These are phyloP conservation scores for Platanista minor DNA, from an alignment of 2,113 vertebrate species.

Conservation along the genomic window DNA sequence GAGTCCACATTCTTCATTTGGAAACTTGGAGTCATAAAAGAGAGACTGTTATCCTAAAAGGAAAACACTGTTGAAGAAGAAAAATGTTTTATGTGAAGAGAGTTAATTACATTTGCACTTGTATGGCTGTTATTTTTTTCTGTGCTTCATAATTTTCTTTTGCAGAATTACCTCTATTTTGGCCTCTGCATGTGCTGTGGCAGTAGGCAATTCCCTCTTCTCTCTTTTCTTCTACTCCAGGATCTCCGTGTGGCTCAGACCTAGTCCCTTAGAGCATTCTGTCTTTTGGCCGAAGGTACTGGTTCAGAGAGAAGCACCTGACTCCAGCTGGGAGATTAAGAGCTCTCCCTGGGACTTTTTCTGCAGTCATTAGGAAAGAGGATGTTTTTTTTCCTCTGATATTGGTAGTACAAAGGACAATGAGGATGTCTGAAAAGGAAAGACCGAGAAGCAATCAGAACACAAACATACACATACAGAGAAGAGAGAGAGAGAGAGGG, in stretches of 20 bases:
- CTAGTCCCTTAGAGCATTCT: neutral
- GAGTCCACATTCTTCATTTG: neutral
- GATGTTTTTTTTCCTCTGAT: neutral
- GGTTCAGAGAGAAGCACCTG: neutral
- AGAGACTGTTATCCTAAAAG: neutral
- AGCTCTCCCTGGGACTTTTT: neutral
- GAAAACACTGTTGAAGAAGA: neutral
- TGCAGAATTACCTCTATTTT: neutral
- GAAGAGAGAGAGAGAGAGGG: too few species aligned
- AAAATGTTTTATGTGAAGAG: neutral
- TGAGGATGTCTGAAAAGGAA: neutral
- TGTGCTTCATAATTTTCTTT: neutral
- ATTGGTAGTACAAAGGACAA: neutral
- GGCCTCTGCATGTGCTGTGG: neutral
- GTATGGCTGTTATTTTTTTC: neutral
- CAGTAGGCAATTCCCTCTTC: neutral
- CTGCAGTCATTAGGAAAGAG: neutral
- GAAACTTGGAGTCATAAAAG: neutral
- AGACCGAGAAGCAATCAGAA: neutral
- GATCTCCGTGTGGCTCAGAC: neutral
- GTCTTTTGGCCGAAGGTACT: neutral
- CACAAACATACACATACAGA: neutral
- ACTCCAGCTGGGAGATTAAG: neutral
- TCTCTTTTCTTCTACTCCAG: neutral
- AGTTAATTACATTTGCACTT: neutral